These are phyloP conservation scores for Schmidtea mediterranea DNA, from an alignment of 1,140 invertebrate genomes.

Conservation along the genomic window DNA sequence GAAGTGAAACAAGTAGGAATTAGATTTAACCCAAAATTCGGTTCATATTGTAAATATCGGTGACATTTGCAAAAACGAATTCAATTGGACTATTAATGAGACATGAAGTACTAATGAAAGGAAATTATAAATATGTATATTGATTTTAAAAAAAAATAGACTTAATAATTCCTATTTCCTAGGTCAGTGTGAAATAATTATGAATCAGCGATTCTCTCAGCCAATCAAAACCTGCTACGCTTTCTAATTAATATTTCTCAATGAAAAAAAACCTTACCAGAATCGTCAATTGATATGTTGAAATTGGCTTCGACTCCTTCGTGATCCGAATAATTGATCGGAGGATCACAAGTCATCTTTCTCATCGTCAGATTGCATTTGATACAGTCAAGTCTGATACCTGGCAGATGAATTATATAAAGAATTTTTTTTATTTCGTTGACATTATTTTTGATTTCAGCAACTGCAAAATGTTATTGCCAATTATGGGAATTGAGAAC, in stretches of 20 bases:
- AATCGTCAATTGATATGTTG: constrained; percentile 25
- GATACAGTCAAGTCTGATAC: constrained; percentile 33
- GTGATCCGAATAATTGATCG: constrained; percentile 56
- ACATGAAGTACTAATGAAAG: no score
- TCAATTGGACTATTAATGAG: no score
- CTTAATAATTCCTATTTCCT: constrained; percentile 10
- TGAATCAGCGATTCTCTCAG: constrained; percentile 6
- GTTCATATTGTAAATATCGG: no score
- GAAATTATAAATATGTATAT: constrained; percentile 6
- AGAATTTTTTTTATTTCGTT: no score
- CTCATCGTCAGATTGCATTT: constrained; percentile 41
- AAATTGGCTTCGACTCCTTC: constrained; percentile 44
- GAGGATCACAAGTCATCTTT: constrained; percentile 39
- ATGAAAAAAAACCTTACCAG: constrained; percentile 13
- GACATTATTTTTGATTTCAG: no score
- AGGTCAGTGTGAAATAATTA: constrained; percentile 15
- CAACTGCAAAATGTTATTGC: no score
- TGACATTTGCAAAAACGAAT: no score
- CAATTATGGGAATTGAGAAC: no score
- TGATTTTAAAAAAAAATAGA: constrained; percentile 7
- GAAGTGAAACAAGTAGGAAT: no score
- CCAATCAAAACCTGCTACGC: not conserved
- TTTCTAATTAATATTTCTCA: not conserved
- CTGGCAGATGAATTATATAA: no score
- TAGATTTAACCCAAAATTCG: no score